These are phyloP conservation scores for Rhinophrynus dorsalis DNA, from an alignment of 2,797 vertebrate genomes.

Conservation along the genomic window DNA sequence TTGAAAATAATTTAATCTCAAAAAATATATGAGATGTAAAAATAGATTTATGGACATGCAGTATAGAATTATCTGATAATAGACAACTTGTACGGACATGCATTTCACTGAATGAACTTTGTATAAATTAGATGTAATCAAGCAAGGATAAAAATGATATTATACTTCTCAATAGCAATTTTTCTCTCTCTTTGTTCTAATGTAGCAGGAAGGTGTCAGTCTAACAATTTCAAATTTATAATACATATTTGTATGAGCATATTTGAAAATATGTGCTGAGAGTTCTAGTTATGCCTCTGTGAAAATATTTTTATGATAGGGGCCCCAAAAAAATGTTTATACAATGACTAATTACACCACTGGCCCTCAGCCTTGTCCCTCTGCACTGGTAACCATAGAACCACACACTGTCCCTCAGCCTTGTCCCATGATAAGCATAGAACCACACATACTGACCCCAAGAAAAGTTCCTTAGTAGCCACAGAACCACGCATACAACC, in stretches of 20 bases:
- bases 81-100: constrained; percentile 19
- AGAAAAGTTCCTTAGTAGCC: too few species aligned
- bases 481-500: too few species aligned
- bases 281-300: too few species aligned
- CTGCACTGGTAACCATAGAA: too few species aligned
- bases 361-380: too few species aligned
- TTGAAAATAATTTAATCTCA: neutral
- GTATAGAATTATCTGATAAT: constrained; percentile 4
- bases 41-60: neutral
- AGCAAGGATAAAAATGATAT: neutral
- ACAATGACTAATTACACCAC: too few species aligned
- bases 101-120: constrained; percentile 5
- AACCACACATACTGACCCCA: too few species aligned
- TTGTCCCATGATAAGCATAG: too few species aligned
- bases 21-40: neutral
- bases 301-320: too few species aligned
- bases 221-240: constrained; percentile 11
- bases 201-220: constrained; percentile 12
- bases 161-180: constrained; percentile 23
- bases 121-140: constrained; percentile 43
- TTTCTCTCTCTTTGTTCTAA: constrained; percentile 8
- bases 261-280: neutral
- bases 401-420: too few species aligned
- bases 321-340: too few species aligned
- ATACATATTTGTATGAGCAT: neutral